Evolutionary conservation across 2,113 vertebrate genomes (phyloP), one percentile per base, ranked within the genome.

Genomic region (Felis chaus): DNA sequence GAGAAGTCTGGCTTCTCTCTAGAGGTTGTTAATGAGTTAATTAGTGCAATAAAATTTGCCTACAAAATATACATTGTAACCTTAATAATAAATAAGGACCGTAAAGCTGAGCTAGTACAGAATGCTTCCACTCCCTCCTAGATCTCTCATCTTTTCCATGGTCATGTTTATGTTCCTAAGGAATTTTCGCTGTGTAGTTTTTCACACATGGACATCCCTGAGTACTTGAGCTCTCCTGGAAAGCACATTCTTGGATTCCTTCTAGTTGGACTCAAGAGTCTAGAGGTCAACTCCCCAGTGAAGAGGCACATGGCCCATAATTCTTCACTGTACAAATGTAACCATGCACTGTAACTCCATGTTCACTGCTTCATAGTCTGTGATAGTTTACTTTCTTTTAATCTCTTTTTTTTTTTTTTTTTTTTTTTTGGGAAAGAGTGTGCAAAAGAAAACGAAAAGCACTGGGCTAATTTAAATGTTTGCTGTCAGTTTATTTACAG

Each of bases 21-120:
- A 85, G 89, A 97, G 68, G 31, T 65, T 94, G 73, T 90, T 96
- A 98, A 88, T 97, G 78, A 97, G 74, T 96, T 97, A 96, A 94
- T 98, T 98, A 97, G 13, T 92, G 6, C 3, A 80, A 41, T 94
- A 84, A 97, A 92, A 57, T 33, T 48, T 91, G 89, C 55, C 76
- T 96, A 36, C 29, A 69, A 93, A 80, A 36, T 53, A 84, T 92
- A 79, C 78, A 29, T 83, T 80, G 33, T 89, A 92, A 71, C 39
- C 50, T 73, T 88, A 96, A 11, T 27, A 94, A 80, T 94, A 93
- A 93, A 73, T 97, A 86, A 91, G 21, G 61, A 45, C 25, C 8
- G 27, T 48, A 82, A 78, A 85, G 13, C 31, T 55, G 65, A 94
- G 19, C 13, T 96, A 55, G 7, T 63, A 29, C 15, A 91, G 15